These are phyloP conservation scores for Cremastinae sp. DNA, from an alignment of 2,888 invertebrate genomes.

Conservation along the genomic window DNA sequence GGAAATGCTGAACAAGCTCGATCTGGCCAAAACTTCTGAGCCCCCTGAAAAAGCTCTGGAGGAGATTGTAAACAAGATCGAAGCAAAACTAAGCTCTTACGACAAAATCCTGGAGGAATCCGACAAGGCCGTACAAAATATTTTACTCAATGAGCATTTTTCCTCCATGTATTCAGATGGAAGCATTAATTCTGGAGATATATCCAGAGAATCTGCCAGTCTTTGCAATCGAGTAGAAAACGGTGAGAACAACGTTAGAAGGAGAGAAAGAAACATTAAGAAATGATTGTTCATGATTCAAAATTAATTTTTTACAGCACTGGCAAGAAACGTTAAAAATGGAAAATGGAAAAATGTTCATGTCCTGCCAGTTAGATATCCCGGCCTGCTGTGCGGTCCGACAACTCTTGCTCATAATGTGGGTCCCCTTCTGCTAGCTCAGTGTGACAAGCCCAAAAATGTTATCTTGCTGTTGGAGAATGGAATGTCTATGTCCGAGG, in stretches of 20 bases:
- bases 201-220: constrained; percentile 60
- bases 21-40: constrained; percentile 70
- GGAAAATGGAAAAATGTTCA: constrained; percentile 77
- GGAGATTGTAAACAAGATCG: constrained; percentile 71
- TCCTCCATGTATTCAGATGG: constrained; percentile 62
- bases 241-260: too few relatives aligned
- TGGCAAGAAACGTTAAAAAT: constrained; percentile 69
- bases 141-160: constrained; percentile 67
- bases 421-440: constrained; percentile 76
- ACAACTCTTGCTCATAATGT: constrained; percentile 75
- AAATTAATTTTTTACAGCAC: constrained; percentile 61
- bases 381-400: constrained; percentile 77
- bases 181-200: constrained; percentile 15
- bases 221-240: constrained; percentile 73
- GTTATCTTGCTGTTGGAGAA: constrained; percentile 76
- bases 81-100: constrained; percentile 72
- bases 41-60: constrained; percentile 68
- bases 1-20: constrained; percentile 72
- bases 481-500: constrained; percentile 75
- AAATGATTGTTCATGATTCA: constrained; percentile 18
- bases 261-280: not conserved
- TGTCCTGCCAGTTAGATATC: constrained; percentile 72
- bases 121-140: constrained; percentile 70
- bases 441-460: constrained; percentile 75
- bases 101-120: constrained; percentile 70